Evolutionary conservation across 2,888 invertebrate genomes (phyloP).

Genomic region (Lepidocyrtinus sp.): DNA sequence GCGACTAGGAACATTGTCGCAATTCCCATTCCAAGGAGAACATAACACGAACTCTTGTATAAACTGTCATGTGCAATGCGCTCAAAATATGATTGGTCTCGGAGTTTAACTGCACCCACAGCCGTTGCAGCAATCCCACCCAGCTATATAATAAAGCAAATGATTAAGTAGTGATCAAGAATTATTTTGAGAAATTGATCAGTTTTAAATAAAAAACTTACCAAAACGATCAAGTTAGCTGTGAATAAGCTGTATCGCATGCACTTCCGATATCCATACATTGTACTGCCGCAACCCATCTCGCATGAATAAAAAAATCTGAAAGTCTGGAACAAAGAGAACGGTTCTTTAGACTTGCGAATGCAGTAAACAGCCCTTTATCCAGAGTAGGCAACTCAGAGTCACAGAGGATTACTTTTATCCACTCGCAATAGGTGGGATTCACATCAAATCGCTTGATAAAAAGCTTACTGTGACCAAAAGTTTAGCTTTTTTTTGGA

Average conservation of each 20-base stretch:
- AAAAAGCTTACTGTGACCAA: too few relatives aligned
- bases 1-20: conserved; percentile 87
- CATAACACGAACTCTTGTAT: conserved; percentile 88
- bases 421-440: too few relatives aligned
- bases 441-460: too few relatives aligned
- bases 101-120: conserved; percentile 88
- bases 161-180: conserved; percentile 30
- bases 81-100: conserved; percentile 87
- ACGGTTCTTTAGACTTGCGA: not conserved
- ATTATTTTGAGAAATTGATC: too few relatives aligned
- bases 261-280: conserved; percentile 91
- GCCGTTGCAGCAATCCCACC: conserved; percentile 85
- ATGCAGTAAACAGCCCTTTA: too few relatives aligned
- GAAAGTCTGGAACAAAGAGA: not conserved
- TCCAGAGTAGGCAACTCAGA: too few relatives aligned
- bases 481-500: too few relatives aligned
- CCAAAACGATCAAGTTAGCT: conserved; percentile 88
- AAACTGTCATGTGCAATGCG: conserved; percentile 86
- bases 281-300: conserved; percentile 77
- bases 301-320: conserved; percentile 21
- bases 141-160: conserved; percentile 78
- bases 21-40: conserved; percentile 86
- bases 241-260: conserved; percentile 90
- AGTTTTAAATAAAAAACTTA: too few relatives aligned
- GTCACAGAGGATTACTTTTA: too few relatives aligned